Percentiles rank a stretch among this genome's conserved stretches.
phyloP scores from a whole-genome alignment of 2,797 vertebrate genomes.

The Anableps anableps region DNA sequence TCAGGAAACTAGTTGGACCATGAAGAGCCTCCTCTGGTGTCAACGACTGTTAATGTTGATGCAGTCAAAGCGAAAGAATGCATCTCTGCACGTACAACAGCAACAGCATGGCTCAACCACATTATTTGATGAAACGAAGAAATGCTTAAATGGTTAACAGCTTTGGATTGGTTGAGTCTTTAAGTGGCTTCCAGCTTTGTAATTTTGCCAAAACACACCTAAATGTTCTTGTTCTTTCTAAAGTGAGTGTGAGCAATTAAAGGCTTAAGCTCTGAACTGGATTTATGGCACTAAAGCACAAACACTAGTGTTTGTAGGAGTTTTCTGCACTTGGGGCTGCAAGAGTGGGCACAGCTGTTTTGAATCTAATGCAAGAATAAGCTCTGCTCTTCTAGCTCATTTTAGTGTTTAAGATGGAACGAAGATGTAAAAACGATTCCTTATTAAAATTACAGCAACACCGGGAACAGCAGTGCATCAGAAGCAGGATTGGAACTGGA shows the following conservation, averaged over 20 bases:
- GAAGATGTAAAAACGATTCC: background rate
- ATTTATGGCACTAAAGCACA: background rate
- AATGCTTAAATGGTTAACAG: background rate
- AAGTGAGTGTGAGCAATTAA: background rate
- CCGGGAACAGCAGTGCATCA: background rate
- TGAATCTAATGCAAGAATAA: background rate
- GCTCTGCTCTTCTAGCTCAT: background rate
- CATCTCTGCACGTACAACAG: background rate
- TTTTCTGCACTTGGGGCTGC: background rate
- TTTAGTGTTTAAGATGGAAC: background rate
- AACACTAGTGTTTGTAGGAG: background rate
- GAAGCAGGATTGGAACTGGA: background rate
- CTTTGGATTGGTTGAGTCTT: background rate
- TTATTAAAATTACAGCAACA: no score
- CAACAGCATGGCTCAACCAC: background rate
- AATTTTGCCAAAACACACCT: background rate
- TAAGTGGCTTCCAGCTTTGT: background rate
- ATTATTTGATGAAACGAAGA: background rate
- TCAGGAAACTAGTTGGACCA: background rate
- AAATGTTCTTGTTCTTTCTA: background rate
- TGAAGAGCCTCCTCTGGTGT: background rate
- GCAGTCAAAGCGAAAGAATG: background rate
- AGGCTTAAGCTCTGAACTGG: background rate
- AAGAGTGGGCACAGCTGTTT: background rate
- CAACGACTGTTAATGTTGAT: no score